Base-by-base conservation (phyloP, 2,113 vertebrate genomes). In the Epinephelus lanceolatus region DNA sequence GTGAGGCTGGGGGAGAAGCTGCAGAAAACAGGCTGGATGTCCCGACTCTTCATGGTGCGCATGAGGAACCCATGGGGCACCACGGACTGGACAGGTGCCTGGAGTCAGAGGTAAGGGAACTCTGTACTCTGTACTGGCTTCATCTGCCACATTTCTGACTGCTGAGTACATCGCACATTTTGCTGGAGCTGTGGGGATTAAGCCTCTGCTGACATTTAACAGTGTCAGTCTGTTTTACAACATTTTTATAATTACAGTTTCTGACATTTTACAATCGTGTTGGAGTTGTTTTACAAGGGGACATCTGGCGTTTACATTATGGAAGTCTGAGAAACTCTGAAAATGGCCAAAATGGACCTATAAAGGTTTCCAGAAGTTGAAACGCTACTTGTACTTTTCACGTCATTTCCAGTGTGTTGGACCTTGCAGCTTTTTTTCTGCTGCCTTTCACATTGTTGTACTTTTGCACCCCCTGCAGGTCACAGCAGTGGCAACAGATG, bases 41-140 rank as follows among this genome's bases (percentile, higher is more conserved):
- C 88, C 57, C 92, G 94, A n/a, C 80, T 96, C 70, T 88, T 91
- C 52, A 93, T 96, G 95, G 88, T 96, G 82, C 94, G 96, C 63
- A 94, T 95, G 93, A 94, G 94, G 76, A 97, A 97, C 93, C 96
- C 96, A 0, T 96, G 96, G 93, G 96, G 96, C 55, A 96, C 93
- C 19, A 91, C 94, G 0, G 95, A 96, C 86, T 97, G 96, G 96
- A 96, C 89, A 2, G 96, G 96, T 0, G 88, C 95, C 76, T 97
- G 96, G 96, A 96, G 96, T 78, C 94, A 95, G 60, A 86, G 94
- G 96, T 96, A 81, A 94, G 91, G 65, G 10, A 15, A 8, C 59
- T 49, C 6, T 74, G 0, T 74, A 69, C 67, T 45, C n/a, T 18
- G 47, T 55, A 47, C 13, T 49, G 66, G 37, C 52, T 71, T 33